Evolutionary conservation across 2,797 vertebrate genomes (phyloP).

Genomic region (Danio kyathit): DNA sequence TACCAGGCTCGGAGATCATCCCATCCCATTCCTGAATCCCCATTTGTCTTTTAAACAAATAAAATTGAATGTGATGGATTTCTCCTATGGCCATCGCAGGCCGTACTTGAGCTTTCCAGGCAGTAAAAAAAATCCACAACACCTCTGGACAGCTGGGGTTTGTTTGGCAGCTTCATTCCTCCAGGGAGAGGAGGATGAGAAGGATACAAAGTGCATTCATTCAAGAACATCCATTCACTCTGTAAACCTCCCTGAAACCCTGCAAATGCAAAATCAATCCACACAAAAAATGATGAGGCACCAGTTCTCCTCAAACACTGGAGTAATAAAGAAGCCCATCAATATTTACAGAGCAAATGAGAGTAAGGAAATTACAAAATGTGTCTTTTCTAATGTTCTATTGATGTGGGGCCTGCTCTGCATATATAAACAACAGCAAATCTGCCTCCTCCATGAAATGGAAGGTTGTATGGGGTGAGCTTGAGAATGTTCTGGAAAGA

Average conservation of each 20-base stretch:
- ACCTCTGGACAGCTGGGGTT: slow-evolving; percentile 50
- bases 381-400: slow-evolving; percentile 45
- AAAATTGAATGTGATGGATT: slow-evolving; percentile 12
- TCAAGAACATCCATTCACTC: slow-evolving; percentile 25
- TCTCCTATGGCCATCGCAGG: slow-evolving; percentile 27
- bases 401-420: slow-evolving; percentile 36
- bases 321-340: slow-evolving; percentile 42
- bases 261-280: slow-evolving; percentile 48
- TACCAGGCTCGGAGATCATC: slow-evolving; percentile 33
- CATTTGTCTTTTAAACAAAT: slow-evolving; percentile 34
- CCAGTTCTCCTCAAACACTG: slow-evolving; percentile 39
- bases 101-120: slow-evolving; percentile 16
- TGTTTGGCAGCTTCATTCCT: slow-evolving; percentile 35
- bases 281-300: slow-evolving; percentile 26
- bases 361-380: slow-evolving; percentile 49
- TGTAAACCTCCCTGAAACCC: slow-evolving; percentile 31
- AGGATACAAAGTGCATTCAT: slow-evolving; percentile 45
- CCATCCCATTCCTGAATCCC: neutral
- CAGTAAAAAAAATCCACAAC: slow-evolving; percentile 27
- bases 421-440: slow-evolving; percentile 34
- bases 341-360: slow-evolving; percentile 54
- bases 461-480: slow-evolving; percentile 13
- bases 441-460: slow-evolving; percentile 18
- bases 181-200: slow-evolving; percentile 35
- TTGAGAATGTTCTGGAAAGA: neutral